Evolutionary conservation across 2,113 vertebrate genomes (phyloP), one percentile per base, ranked within the genome.

Genomic region (Aythya baeri): DNA sequence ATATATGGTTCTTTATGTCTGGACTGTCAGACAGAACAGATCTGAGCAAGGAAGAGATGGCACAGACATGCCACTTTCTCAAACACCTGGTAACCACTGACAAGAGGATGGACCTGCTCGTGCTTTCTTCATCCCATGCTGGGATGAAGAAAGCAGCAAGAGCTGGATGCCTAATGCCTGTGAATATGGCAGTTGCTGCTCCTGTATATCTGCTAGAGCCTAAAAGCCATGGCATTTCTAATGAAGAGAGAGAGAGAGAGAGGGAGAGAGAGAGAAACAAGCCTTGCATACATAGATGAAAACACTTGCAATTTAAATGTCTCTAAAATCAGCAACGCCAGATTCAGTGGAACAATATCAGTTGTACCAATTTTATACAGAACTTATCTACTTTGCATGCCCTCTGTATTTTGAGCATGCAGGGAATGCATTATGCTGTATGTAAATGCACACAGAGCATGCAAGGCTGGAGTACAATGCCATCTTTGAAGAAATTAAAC

Each of bases 401-500:
- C 15, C 12, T 46, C 62, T 68, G 4, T 54, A 31, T 77, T 80
- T 72, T 75, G 49, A 46, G 59, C 54, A 62, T 21, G 57, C 25
- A 71, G 34, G 72, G 46, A 84, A 68, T n/a, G 29, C 27, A 25
- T 63, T 74, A 21, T 20, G 41, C 34, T 32, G 8, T 22, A 23
- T 29, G 32, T 71, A 87, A 79, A 77, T n/a, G 43, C 55, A 44
- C 34, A 84, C 9, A 52, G 50, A 74, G 50, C 27, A 15, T 27
- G 15, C 17, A 80, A 73, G 58, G 57, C 63, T 91, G 55, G 57
- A 89, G 31, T 61, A 75, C 63, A 81, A 14, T 68, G 26, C 38
- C 55, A 26, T 54, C 74, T 96, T 90, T 74, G 70, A 91, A 86
- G 50, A 80, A 83, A 93, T 89, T 89, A 93, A 91, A 76, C 26